Base-by-base conservation (phyloP, 64 coral and sea anemone genomes). In the Dendronephthya gigantea region DNA sequence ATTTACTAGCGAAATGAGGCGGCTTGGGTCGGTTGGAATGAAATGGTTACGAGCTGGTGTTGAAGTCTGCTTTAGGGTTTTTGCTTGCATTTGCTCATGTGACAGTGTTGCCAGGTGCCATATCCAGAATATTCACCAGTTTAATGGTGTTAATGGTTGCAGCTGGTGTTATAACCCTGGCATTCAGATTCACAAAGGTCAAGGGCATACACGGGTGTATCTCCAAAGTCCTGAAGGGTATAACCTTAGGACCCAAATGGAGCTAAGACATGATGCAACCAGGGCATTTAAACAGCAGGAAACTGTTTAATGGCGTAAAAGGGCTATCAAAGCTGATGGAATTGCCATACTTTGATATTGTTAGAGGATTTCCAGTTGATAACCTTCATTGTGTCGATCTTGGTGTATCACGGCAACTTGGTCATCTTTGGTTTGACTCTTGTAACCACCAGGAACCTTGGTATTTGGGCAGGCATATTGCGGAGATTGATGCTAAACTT, bases 11-110 rank as follows among this genome's bases (percentile, higher is more conserved):
- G 69, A 75, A 75, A 75, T 75, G 69, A 27, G 28, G 35, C 2
- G 17, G 69, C 69, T 75, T 3, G 69, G n/a, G 17, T 22, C 28
- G 3, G 30, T 75, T 37, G 69, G 69, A 4, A 75, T 75, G 69
- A 75, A 3, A 34, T 75, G 69, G 69, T 2, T 75, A 9, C 23
- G 69, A 33, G 69, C 3, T 75, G 69, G n/a, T 33, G 23, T 75
- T 75, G 69, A 75, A 75, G 69, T 75, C 2, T 75, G 69, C 25
- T 75, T 30, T 32, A 75, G 17, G 25, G 69, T 75, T 1, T 75
- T 75, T 75, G 69, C 69, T 34, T 75, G 69, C 69, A 75, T 75
- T 75, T 75, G 69, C 69, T 75, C 69, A 75, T 75, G 69, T 75
- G 69, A 75, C 35, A 75, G 4, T 75, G 69, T 75, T 75, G 69